phyloP scores from a whole-genome alignment of 2,113 vertebrate species.

The Gymnogyps californianus region DNA sequence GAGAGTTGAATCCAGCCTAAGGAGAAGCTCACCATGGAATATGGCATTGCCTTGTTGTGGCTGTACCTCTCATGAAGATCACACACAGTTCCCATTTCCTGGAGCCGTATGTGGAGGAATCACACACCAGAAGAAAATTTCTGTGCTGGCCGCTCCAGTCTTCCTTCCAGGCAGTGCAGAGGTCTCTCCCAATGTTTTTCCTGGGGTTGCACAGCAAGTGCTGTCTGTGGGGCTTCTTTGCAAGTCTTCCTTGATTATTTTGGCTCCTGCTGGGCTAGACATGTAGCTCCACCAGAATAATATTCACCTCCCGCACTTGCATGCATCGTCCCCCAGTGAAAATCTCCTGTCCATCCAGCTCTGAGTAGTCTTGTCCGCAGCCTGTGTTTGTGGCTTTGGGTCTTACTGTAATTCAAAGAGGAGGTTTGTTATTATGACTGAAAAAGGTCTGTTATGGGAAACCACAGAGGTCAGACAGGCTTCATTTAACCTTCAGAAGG shows the following conservation, averaged over 20 bases:
- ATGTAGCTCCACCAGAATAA: neutral
- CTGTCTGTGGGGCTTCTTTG: neutral
- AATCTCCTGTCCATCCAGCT: neutral
- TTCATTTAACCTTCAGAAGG: neutral
- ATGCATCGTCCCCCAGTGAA: neutral
- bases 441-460: neutral
- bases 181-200: neutral
- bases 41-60: neutral
- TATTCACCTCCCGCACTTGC: neutral
- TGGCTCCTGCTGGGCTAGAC: neutral
- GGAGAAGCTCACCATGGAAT: neutral
- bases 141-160: neutral
- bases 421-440: neutral
- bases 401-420: neutral
- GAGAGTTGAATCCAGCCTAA: neutral
- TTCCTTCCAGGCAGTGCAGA: neutral
- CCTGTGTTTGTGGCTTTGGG: neutral
- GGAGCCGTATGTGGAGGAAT: fast-evolving
- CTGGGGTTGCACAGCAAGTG: neutral
- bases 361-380: neutral
- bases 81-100: neutral
- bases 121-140: neutral
- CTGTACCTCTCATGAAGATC: neutral
- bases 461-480: neutral
- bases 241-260: neutral